Percentiles rank a stretch among this genome's conserved stretches.
These are phyloP conservation scores for Scaptomyza pallida DNA, from an alignment of 1,140 invertebrate genomes.

Conservation along the genomic window DNA sequence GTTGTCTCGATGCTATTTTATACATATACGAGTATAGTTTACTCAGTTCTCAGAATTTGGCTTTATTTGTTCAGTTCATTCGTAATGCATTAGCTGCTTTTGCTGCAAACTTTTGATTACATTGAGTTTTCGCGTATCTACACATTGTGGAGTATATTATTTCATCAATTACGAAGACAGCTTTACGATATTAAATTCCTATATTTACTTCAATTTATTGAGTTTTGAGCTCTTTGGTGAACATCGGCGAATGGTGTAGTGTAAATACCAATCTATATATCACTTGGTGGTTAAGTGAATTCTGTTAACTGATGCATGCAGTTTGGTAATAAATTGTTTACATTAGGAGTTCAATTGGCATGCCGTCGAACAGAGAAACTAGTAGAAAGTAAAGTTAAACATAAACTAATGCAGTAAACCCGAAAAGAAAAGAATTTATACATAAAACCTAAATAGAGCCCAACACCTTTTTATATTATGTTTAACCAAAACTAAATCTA, in stretches of 20 bases:
- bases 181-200: slow-evolving; percentile 30
- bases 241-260: background rate
- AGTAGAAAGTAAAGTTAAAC: no score
- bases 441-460: no score
- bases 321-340: background rate
- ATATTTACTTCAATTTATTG: slow-evolving; percentile 13
- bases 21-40: slow-evolving; percentile 16
- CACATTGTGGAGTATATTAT: no score
- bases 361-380: background rate
- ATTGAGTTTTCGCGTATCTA: slow-evolving; percentile 1
- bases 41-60: background rate
- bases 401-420: no score
- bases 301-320: background rate
- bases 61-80: slow-evolving; percentile 57
- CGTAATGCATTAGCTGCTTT: slow-evolving; percentile 37
- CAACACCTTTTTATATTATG: no score
- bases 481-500: no score
- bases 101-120: slow-evolving; percentile 20
- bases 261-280: background rate
- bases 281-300: background rate
- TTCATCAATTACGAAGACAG: background rate
- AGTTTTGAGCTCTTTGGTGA: background rate
- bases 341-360: background rate
- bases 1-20: slow-evolving; percentile 68
- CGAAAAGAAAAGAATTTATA: no score